A percentile compares a stretch with the other conserved stretches of the same genome.
phyloP scores from a whole-genome alignment of 2,888 invertebrate species.

The Amphimallon solstitiale region DNA sequence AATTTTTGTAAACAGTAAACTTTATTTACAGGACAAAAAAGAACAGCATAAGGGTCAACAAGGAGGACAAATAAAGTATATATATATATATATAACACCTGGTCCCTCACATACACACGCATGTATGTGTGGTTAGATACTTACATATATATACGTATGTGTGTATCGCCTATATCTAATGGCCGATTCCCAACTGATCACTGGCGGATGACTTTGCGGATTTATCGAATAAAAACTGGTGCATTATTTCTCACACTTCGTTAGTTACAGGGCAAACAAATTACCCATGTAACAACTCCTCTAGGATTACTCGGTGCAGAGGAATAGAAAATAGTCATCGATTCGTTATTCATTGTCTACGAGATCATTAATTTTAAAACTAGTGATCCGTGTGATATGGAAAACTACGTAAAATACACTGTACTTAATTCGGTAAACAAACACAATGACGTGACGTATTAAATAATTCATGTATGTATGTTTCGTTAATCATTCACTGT shows the following conservation, averaged over 20 bases:
- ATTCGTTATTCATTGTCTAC: conserved; percentile 54
- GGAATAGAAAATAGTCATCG: conserved; percentile 49
- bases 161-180: conserved; percentile 50
- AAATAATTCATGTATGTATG: conserved; percentile 21
- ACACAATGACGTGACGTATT: conserved; percentile 26
- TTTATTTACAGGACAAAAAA: conserved; percentile 32
- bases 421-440: conserved; percentile 23
- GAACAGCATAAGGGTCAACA: conserved; percentile 23
- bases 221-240: conserved; percentile 47
- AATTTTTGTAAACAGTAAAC: conserved; percentile 41
- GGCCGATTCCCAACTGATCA: conserved; percentile 52
- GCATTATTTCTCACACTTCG: conserved; percentile 60
- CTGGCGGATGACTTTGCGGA: conserved; percentile 50
- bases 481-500: not conserved
- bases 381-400: conserved; percentile 39
- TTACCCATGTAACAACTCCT: conserved; percentile 50
- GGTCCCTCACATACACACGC: conserved; percentile 46
- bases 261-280: conserved; percentile 60
- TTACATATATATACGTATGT: not conserved
- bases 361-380: conserved; percentile 44
- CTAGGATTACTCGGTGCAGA: conserved; percentile 46
- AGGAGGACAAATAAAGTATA: conserved; percentile 39
- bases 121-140: too few relatives aligned
- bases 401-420: conserved; percentile 23
- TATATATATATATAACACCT: conserved; percentile 45